phyloP scores from a whole-genome alignment of 2,888 invertebrate genomes.

The Eucera pruinosa region DNA sequence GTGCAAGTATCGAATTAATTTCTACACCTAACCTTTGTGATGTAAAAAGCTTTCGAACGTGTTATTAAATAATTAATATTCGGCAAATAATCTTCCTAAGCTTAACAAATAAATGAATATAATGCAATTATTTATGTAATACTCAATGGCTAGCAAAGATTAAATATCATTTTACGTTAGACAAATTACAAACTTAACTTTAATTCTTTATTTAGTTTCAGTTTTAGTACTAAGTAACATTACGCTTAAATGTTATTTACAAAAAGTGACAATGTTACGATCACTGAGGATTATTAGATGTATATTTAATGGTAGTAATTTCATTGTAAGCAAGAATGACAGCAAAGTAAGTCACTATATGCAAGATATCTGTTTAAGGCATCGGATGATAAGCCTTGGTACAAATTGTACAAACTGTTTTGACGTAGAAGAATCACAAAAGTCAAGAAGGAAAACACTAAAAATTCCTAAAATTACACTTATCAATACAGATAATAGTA shows the following conservation, averaged over 20 bases:
- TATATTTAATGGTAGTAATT: not conserved
- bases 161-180: no score
- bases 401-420: accelerated
- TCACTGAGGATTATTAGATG: not conserved
- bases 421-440: not conserved
- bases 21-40: no score
- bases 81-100: no score
- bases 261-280: not conserved
- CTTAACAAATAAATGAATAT: no score
- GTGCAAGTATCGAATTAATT: no score
- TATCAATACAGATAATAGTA: constrained; percentile 86
- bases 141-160: no score
- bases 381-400: not conserved
- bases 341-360: not conserved
- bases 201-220: not conserved
- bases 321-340: not conserved
- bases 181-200: not conserved
- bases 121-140: no score
- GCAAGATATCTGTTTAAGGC: not conserved
- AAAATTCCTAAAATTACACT: constrained; percentile 87
- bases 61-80: no score
- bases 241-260: not conserved
- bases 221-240: not conserved
- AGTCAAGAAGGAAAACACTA: constrained; percentile 73
- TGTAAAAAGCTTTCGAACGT: no score